Base-by-base conservation (phyloP, 2,888 invertebrate genomes). In the Lingula anatina region DNA sequence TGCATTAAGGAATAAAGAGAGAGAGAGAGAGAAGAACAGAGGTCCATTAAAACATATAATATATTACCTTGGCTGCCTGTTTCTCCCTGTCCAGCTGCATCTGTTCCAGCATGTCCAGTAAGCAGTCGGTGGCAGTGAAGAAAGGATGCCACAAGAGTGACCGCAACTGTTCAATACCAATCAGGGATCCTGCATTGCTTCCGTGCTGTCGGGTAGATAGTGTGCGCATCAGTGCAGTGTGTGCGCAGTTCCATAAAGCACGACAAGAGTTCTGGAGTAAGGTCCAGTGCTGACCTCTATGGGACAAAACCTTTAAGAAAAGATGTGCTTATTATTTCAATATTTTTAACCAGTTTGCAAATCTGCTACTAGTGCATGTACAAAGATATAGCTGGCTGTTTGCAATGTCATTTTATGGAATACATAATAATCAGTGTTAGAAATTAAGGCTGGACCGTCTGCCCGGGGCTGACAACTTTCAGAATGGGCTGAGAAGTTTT, bases 231-330 rank as follows among this genome's bases (percentile, higher is more conserved):
- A 71, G 54, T 2, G 71, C 70, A 5, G 70, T 68, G 51, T 74
- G 70, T 2, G 65, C 61, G 55, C 70, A 70, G 63, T 76, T 73
- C 73, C 74, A 75, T 47, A 76, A 53, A 12, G 67, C 60, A 24
- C 71, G 61, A n/a, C 64, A 62, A 21, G 65, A 60, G 51, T 76
- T 76, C 65, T 76, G 76, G 27, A 76, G 62, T 51, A 73, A 57
- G 3, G 71, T 73, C 76, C 76, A 76, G 64, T 72, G 70, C 47
- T 66, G 63, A 3, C 74, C 73, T 49, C 76, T 61, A 53, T 76
- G 73, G 7, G 76, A 69, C 44, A 75, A 54, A 12, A 72, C 66
- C 73, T 74, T 57, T 15, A 46, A 54, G 44, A 23, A 31, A 28
- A 18, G 2, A 46, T n/a, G 3, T 0, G 15, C 20, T 25, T 39